phyloP scores from a whole-genome alignment of 2,113 vertebrate species.

The Silurus glanis region DNA sequence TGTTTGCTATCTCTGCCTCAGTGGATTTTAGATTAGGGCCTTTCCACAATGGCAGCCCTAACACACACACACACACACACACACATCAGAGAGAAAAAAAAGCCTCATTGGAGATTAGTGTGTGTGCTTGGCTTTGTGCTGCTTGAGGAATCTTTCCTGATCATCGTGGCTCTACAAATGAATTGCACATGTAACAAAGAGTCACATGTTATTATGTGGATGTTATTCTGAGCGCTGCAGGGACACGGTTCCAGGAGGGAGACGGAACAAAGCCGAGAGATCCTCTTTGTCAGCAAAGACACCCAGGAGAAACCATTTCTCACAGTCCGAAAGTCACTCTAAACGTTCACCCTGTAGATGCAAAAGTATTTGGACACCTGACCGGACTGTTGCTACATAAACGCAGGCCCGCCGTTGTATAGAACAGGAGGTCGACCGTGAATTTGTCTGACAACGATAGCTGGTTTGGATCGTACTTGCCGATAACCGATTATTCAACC shows the following conservation, averaged over 20 bases:
- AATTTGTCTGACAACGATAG: too few species aligned
- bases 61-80: slow-evolving; percentile 12
- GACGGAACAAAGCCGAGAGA: neutral
- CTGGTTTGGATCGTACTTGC: too few species aligned
- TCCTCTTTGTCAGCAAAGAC: neutral
- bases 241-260: neutral
- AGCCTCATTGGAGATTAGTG: slow-evolving; percentile 1
- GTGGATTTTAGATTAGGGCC: slow-evolving; percentile 19
- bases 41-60: slow-evolving; percentile 4
- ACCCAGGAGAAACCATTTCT: neutral
- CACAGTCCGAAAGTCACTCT: neutral
- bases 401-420: too few species aligned
- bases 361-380: neutral
- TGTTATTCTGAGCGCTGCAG: neutral
- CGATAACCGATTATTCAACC: too few species aligned
- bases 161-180: neutral
- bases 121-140: slow-evolving; percentile 14
- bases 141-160: slow-evolving; percentile 20
- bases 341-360: neutral
- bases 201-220: neutral
- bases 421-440: too few species aligned
- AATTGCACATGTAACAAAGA: slow-evolving; percentile 14
- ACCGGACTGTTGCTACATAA: too few species aligned
- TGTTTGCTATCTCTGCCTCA: slow-evolving; percentile 21
- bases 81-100: neutral